Evolutionary conservation across 2,113 vertebrate species (phyloP).

Genomic region (Mohoua ochrocephala): DNA sequence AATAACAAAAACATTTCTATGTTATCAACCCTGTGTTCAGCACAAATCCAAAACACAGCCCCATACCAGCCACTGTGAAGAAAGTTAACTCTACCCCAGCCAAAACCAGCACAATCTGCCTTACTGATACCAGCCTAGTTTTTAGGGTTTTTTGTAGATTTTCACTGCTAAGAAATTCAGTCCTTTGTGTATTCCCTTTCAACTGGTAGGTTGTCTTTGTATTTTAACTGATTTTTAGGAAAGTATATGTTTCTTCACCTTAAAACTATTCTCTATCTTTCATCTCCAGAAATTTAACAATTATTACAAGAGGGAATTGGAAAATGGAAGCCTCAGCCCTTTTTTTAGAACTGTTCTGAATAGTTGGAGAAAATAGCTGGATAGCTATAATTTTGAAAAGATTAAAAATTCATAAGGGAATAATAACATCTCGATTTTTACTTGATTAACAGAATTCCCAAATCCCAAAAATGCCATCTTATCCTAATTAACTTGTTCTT

Average conservation of each 20-base stretch:
- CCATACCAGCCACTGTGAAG: neutral
- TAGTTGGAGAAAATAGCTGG: neutral
- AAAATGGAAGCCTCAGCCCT: neutral
- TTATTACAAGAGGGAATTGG: neutral
- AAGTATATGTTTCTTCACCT: neutral
- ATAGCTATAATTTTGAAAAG: neutral
- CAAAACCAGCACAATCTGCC: neutral
- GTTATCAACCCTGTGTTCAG: neutral
- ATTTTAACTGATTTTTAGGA: neutral
- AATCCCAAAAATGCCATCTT: neutral
- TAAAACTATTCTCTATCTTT: neutral
- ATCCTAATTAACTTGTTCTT: constrained; percentile 14
- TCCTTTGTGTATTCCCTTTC: neutral
- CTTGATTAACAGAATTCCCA: constrained; percentile 7
- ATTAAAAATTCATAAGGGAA: neutral
- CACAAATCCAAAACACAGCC: neutral
- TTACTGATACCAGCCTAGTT: neutral
- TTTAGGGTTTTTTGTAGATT: neutral
- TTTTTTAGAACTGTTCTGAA: neutral
- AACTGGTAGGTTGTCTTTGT: neutral
- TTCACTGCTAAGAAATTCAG: neutral
- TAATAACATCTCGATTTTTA: neutral
- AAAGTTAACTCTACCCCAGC: neutral
- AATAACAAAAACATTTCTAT: neutral
- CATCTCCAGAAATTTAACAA: neutral